Conservation (phyloP, 2,797 vertebrate genomes). For the Rhinogobio ventralis region DNA sequence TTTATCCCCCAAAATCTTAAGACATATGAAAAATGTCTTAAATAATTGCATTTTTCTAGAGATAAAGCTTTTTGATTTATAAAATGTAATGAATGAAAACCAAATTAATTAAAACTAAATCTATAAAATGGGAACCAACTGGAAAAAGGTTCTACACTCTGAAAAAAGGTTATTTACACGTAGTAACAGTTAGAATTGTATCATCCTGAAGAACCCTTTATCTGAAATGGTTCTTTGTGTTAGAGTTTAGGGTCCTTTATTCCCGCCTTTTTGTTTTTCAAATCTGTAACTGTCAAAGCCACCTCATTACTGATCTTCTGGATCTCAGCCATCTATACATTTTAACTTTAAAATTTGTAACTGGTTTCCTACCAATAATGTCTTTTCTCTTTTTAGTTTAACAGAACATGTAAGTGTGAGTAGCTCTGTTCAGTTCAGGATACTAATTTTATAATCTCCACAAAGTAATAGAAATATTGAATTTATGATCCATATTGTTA, state of each 20-base stretch:
- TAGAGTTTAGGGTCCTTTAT: neutral
- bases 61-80: neutral
- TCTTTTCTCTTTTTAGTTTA: neutral
- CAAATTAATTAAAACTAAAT: neutral
- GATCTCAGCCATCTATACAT: neutral
- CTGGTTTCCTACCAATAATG: neutral
- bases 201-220: neutral
- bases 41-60: neutral
- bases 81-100: neutral
- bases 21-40: neutral
- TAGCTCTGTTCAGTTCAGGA: neutral
- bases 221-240: neutral
- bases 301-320: neutral
- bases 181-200: neutral
- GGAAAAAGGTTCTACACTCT: neutral
- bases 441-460: too few species aligned
- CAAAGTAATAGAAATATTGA: too few species aligned
- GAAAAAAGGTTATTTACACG: neutral
- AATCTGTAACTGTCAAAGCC: neutral
- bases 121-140: too few species aligned
- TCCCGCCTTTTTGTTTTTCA: neutral
- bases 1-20: neutral
- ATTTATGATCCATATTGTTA: too few species aligned
- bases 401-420: neutral
- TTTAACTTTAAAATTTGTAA: neutral